These are phyloP conservation scores for Danio aesculapii DNA, from an alignment of 2,797 vertebrate species.

Conservation along the genomic window DNA sequence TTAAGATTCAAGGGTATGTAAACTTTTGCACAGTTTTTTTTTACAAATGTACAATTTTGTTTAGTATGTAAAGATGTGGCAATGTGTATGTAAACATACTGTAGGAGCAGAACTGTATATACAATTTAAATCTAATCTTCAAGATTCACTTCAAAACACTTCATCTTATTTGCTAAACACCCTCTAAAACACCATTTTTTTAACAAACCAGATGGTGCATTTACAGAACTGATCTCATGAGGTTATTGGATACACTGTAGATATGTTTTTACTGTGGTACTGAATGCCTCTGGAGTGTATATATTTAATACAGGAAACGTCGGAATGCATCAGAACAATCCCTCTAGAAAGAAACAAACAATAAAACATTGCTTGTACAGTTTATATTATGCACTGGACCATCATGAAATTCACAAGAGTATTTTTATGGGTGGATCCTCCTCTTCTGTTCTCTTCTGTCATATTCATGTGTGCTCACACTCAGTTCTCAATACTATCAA, in stretches of 20 bases:
- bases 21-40: no score
- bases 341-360: neutral
- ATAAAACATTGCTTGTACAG: neutral
- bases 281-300: neutral
- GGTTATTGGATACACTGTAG: neutral
- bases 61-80: no score
- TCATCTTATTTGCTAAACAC: neutral
- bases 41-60: no score
- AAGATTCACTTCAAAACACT: neutral
- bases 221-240: neutral
- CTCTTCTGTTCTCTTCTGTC: neutral
- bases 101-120: no score
- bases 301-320: constrained; percentile 3
- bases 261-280: neutral
- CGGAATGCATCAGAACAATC: neutral
- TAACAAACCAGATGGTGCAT: neutral
- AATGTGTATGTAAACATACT: no score
- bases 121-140: no score
- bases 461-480: neutral
- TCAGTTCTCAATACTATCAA: neutral
- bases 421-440: constrained; percentile 3
- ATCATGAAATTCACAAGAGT: neutral
- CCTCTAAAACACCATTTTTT: neutral
- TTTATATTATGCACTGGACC: neutral
- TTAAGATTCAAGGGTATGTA: no score